phyloP scores from a whole-genome alignment of 2,888 invertebrate species.

The Epinotia demarniana region DNA sequence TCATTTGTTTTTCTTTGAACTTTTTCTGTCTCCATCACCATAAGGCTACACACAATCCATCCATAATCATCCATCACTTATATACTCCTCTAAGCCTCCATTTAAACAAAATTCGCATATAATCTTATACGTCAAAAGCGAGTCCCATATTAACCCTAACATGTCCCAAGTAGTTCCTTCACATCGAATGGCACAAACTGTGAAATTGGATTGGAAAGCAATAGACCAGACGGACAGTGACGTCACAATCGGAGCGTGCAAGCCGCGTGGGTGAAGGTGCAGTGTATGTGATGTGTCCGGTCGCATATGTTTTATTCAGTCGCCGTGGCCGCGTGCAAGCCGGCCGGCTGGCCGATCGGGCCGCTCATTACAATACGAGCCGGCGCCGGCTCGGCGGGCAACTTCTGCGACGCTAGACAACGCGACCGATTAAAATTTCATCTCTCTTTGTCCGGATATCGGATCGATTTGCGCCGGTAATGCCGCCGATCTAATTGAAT shows the following conservation, averaged over 20 bases:
- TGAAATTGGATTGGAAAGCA: conserved; percentile 20
- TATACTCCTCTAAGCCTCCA: neutral
- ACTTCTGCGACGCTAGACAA: conserved; percentile 73
- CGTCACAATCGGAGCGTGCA: conserved; percentile 36
- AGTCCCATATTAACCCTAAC: neutral
- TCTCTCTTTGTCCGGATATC: conserved; percentile 78
- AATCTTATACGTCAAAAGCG: neutral
- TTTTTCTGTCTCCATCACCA: too few species aligned
- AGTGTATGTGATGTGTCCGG: conserved; percentile 38
- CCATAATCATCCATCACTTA: neutral
- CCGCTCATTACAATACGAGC: conserved; percentile 72
- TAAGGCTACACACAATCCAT: neutral
- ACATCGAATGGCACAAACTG: conserved; percentile 7
- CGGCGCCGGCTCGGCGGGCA: conserved; percentile 66
- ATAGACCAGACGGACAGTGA: conserved; percentile 18
- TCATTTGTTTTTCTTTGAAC: too few species aligned
- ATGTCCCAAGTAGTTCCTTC: neutral
- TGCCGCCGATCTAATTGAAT: conserved; percentile 70
- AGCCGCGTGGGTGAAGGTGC: conserved; percentile 38
- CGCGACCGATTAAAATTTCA: conserved; percentile 82
- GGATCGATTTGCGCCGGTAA: conserved; percentile 74
- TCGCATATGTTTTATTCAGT: conserved; percentile 55
- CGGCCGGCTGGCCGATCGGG: conserved; percentile 52
- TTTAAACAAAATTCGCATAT: neutral
- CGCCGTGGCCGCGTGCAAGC: conserved; percentile 42